phyloP scores from a whole-genome alignment of 2,888 invertebrate genomes.

The Drosophila subsilvestris region DNA sequence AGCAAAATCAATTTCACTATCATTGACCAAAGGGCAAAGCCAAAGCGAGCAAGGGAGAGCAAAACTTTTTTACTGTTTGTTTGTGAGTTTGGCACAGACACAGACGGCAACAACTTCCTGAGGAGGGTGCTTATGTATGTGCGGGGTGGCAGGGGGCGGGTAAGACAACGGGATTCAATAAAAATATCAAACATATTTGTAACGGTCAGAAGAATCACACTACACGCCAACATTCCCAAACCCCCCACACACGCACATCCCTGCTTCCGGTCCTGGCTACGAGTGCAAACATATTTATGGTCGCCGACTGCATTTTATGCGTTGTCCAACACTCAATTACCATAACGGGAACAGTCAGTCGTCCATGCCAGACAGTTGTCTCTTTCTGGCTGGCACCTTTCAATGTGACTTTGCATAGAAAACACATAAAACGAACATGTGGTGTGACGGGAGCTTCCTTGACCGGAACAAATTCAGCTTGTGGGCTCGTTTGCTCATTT shows the following conservation, averaged over 20 bases:
- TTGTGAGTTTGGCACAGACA: conserved; percentile 38
- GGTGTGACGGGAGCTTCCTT: conserved; percentile 37
- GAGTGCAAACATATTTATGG: conserved; percentile 67
- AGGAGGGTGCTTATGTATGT: conserved; percentile 5
- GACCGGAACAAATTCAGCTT: conserved; percentile 73
- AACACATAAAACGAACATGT: conserved; percentile 84
- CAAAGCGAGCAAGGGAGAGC: not conserved
- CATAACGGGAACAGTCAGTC: conserved; percentile 63
- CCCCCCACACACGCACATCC: conserved; percentile 15
- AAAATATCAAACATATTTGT: conserved; percentile 76
- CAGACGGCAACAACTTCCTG: conserved; percentile 64
- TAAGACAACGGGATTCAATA: conserved; percentile 62
- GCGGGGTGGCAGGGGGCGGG: conserved; percentile 1
- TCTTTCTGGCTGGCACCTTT: conserved; percentile 49
- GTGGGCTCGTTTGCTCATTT: conserved; percentile 63
- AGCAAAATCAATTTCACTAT: conserved; percentile 81
- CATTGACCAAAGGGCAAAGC: conserved; percentile 55
- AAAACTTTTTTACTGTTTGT: conserved; percentile 59
- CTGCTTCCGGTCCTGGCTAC: conserved; percentile 7
- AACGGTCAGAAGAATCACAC: conserved; percentile 52
- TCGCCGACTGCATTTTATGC: conserved; percentile 72
- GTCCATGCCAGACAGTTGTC: conserved; percentile 41
- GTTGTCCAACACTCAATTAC: conserved; percentile 80
- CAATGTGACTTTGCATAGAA: conserved; percentile 81
- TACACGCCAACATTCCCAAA: not conserved